Evolutionary conservation across 2,797 vertebrate genomes (phyloP), one percentile per base, ranked within the genome.

Genomic region (Acanthurus lineatus): DNA sequence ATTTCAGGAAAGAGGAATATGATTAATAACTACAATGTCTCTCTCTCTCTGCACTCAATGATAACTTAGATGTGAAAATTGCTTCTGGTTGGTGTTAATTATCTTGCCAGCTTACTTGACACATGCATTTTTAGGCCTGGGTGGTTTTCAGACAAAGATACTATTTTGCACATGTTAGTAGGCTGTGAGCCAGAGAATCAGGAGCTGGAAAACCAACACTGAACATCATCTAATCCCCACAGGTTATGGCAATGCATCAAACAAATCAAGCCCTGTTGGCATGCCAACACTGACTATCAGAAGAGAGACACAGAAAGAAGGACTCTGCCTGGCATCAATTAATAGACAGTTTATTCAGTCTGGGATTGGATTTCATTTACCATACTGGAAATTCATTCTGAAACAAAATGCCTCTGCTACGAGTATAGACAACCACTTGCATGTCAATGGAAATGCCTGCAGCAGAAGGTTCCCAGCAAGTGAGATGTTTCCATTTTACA

Each of bases 31-130:
- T 90, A 86, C 73, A 89, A 80, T 90, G 83, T 92, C 87, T 85
- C 86, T 90, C 83, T 84, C 82, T 87, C 87, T 85, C 73, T 88
- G 90, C 83, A 71, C 82, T 90, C 88, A 83, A 85, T 92, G 91
- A 93, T 93, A 93, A 92, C 90, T 92, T 92, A 90, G 92, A 94
- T 91, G 88, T 86, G 86, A 91, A 95, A 94, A 93, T 94, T 93
- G 93, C 92, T 92, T 91, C 90, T 92, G 90, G 91, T 94, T 93
- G 88, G 86, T 93, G 89, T 93, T 95, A 94, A 95, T 95, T 92
- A 94, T 94, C 88, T 92, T 92, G 92, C 92, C 93, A 94, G 88
- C 86, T 91, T 93, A 87, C 84, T 91, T 93, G 93, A 95, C 93
- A 93, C 76, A 77, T 92, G 86, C 79, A 91, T 91, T 94, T 93